phyloP scores from a whole-genome alignment of 2,797 vertebrate genomes.

The Ambastaia sidthimunki region DNA sequence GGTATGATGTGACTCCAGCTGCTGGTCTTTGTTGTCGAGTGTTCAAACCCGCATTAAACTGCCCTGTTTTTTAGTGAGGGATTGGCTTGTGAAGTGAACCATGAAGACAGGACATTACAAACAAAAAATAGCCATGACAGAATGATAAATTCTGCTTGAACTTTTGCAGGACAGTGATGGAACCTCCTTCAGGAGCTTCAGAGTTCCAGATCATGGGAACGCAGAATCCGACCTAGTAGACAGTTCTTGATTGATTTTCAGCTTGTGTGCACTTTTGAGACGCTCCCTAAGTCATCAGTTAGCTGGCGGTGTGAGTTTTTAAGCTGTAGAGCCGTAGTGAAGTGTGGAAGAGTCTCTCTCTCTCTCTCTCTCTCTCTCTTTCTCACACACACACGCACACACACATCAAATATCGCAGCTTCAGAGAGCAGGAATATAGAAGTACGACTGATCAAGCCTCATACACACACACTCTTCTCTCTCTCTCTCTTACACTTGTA shows the following conservation, averaged over 20 bases:
- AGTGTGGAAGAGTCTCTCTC: slow-evolving; percentile 48
- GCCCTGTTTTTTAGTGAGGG: slow-evolving; percentile 11
- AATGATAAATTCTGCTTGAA: neutral
- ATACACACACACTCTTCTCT: slow-evolving; percentile 5
- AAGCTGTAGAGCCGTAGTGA: slow-evolving; percentile 59
- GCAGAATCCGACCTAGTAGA: slow-evolving; percentile 1
- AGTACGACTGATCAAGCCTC: slow-evolving; percentile 60
- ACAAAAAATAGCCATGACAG: neutral
- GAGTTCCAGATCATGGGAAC: neutral
- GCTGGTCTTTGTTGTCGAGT: slow-evolving; percentile 35
- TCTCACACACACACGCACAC: neutral
- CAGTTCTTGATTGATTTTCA: slow-evolving; percentile 31
- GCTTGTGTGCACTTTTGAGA: slow-evolving; percentile 60
- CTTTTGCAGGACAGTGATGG: slow-evolving; percentile 7
- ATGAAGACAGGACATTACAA: neutral
- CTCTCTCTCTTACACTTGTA: slow-evolving; percentile 37
- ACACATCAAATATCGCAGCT: slow-evolving; percentile 59
- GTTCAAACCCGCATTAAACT: slow-evolving; percentile 22
- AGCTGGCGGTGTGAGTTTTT: slow-evolving; percentile 62
- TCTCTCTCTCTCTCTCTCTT: neutral
- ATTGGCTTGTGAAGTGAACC: neutral
- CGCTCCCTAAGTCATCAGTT: slow-evolving; percentile 58
- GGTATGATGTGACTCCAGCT: slow-evolving; percentile 40
- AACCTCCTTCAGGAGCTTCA: slow-evolving; percentile 22
- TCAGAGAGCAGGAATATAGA: slow-evolving; percentile 59